Evolutionary conservation across 2,888 invertebrate species (phyloP).

Genomic region (Campoplex capitator): DNA sequence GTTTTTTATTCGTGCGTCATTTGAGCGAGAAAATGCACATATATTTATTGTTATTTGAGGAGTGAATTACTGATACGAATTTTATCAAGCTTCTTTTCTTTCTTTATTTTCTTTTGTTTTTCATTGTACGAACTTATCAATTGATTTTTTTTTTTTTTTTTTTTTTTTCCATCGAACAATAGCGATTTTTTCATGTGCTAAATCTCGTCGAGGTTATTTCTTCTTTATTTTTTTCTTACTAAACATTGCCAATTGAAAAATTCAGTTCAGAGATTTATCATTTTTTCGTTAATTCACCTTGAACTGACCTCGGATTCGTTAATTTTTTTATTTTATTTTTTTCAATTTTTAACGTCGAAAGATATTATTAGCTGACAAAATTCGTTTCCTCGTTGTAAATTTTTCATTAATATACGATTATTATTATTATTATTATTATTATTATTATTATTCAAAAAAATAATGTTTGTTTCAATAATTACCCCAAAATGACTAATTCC

Average conservation of each 20-base stretch:
- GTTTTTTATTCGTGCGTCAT: not conserved
- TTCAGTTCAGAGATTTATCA: not conserved
- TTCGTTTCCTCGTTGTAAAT: not conserved
- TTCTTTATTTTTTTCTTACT: not conserved
- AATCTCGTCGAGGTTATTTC: not conserved
- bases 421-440: conserved; percentile 78
- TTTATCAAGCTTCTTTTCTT: not conserved
- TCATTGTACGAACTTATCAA: not conserved
- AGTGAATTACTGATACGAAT: conserved; percentile 21
- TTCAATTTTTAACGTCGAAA: not conserved
- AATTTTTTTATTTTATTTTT: not conserved
- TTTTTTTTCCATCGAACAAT: not conserved
- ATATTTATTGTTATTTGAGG: conserved; percentile 18
- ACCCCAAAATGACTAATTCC: conserved; percentile 97
- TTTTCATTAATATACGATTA: not conserved
- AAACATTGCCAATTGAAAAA: not conserved
- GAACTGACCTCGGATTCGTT: not conserved
- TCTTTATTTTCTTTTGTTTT: not conserved
- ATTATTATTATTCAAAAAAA: not conserved
- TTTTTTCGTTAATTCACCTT: not conserved
- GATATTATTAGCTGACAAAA: not conserved
- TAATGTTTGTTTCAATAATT: conserved; percentile 76
- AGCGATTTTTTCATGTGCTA: not conserved
- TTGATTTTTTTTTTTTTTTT: not conserved
- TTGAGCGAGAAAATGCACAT: not conserved